Percentiles rank a stretch among this genome's conserved stretches.
These are phyloP conservation scores for Anoplopoma fimbria DNA, from an alignment of 2,113 vertebrate genomes.

Conservation along the genomic window DNA sequence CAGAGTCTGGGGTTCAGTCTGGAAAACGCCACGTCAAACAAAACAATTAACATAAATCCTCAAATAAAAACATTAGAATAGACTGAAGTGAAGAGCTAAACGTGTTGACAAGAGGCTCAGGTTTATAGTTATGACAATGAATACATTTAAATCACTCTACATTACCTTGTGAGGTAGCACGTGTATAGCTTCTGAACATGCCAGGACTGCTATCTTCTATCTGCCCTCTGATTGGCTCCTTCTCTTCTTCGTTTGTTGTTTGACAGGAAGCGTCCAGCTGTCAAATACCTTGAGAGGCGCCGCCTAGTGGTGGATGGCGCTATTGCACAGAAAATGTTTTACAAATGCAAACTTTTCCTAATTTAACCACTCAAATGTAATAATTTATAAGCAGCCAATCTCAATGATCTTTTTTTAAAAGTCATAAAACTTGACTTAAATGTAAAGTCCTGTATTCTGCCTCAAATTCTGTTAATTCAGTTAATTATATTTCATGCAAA, in stretches of 20 bases:
- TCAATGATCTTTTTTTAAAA: neutral
- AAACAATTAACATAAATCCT: neutral
- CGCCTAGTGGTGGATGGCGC: neutral
- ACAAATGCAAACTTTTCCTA: neutral
- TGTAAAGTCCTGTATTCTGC: neutral
- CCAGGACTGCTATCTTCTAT: rapidly evolving
- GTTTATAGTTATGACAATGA: rapidly evolving
- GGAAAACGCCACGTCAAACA: neutral
- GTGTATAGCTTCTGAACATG: slow-evolving; percentile 30
- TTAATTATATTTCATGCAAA: neutral
- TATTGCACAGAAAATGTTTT: neutral
- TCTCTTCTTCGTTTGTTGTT: slow-evolving; percentile 38
- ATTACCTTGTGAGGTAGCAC: slow-evolving; percentile 35
- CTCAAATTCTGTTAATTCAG: neutral
- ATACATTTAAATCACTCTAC: neutral
- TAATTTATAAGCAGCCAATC: neutral
- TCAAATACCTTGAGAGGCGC: neutral
- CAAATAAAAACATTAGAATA: rapidly evolving
- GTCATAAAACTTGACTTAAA: too few relatives aligned
- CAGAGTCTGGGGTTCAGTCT: neutral
- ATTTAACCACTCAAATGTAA: neutral
- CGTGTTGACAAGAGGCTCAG: neutral
- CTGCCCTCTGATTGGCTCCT: slow-evolving; percentile 38
- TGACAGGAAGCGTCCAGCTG: neutral
- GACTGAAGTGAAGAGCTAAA: rapidly evolving